Evolutionary conservation across 1,140 invertebrate genomes (phyloP).

Genomic region (Drosophila ambigua): DNA sequence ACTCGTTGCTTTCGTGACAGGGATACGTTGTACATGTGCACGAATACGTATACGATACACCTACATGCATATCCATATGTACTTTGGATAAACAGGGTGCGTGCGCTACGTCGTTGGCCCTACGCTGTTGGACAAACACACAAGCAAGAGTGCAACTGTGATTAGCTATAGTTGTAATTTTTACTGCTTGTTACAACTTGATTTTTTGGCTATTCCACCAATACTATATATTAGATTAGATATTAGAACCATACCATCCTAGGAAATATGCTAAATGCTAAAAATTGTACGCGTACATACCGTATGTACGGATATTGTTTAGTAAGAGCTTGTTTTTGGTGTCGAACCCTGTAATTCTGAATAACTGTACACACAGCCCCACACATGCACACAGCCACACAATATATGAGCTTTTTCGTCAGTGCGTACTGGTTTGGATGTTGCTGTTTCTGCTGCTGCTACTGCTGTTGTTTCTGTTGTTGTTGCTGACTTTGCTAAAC

Average conservation of each 20-base stretch:
- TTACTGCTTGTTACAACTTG: too few species aligned
- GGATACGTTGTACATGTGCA: conserved; percentile 18
- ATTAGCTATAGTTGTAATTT: too few species aligned
- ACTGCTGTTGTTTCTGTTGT: neutral
- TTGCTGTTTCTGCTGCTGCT: conserved; percentile 7
- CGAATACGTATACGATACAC: conserved; percentile 2
- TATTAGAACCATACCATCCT: too few species aligned
- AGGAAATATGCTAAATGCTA: too few species aligned
- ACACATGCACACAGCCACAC: conserved; percentile 25
- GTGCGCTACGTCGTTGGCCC: neutral
- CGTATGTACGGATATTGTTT: too few species aligned
- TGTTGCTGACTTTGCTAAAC: conserved; percentile 45
- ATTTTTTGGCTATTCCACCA: too few species aligned
- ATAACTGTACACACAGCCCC: conserved; percentile 16
- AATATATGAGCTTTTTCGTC: conserved; percentile 42
- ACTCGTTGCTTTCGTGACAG: conserved; percentile 26
- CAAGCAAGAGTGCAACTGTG: too few species aligned
- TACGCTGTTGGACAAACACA: too few species aligned
- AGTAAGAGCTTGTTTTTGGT: too few species aligned
- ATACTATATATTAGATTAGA: too few species aligned
- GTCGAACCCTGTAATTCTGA: neutral
- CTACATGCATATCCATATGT: conserved; percentile 14
- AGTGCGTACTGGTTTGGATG: conserved; percentile 44
- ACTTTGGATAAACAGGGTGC: conserved; percentile 18
- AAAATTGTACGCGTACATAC: too few species aligned